Base-by-base conservation (phyloP, 2,113 vertebrate genomes). In the Aphelocoma coerulescens region DNA sequence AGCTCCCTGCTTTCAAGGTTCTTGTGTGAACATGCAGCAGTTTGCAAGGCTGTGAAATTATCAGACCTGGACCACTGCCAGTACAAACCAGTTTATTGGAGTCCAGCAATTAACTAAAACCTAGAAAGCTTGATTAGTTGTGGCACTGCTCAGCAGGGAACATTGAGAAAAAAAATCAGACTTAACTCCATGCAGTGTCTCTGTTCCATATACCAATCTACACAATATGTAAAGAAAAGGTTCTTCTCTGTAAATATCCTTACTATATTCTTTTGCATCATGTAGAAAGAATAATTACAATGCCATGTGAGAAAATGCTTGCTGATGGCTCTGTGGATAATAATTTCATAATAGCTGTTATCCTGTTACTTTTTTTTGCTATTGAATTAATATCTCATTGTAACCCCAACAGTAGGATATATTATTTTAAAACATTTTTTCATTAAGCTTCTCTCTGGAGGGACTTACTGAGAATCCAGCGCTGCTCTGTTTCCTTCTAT, bases 101-200 rank as follows among this genome's bases (percentile, higher is more conserved):
- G 97, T 97, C 95, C 96, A 97, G 93, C 98, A 98, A 98, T 98
- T 98, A 97, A 97, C 96, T 95, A 98, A 98, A 98, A 98, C 97
- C 97, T 98, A 98, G 96, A 98, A 98, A 98, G 97, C 97, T 96
- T 98, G 97, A 98, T 98, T 98, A 98, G 98, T 97, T 98, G 96
- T 98, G 97, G 98, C 97, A 98, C 72, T 84, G 93, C 98, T 95
- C 97, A 98, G 98, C 97, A 94, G 97, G 97, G 95, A 97, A 88
- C 96, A 89, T 62, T 90, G 61, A 87, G 3, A 62, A 49, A 93
- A 79, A 94, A 81, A 94, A 91, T 95, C 83, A 97, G 94, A 88
- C 94, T 96, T 75, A 97, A 93, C 91, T 96, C 78, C 81, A 91
- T 35, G 83, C 66, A 72, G 86, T 91, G 95, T 91, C 96, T 97